Evolutionary conservation across 2,888 invertebrate species (phyloP), one percentile per base, ranked within the genome.

Genomic region (Morpho helenor): DNA sequence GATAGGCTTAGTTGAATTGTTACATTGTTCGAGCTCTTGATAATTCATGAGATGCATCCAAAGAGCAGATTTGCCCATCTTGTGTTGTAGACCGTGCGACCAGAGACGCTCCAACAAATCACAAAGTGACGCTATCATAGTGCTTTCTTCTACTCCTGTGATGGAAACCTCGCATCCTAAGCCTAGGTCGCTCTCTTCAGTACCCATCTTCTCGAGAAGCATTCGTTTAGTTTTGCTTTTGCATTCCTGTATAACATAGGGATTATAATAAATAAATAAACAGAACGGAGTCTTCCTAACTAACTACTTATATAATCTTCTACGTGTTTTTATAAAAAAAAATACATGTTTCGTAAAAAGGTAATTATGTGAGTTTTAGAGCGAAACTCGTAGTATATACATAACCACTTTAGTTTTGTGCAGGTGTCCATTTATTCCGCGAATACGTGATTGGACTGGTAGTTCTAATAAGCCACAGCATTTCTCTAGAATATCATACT

Each of bases 191-290:
- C 97, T 96, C 8, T 99, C 99, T 91, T 99, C 99, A 5, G 95
- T 96, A 1, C 99, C 99, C 96, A 99, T 96, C 91, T 99, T 99
- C 76, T 99, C 98, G n/a, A 99, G 94, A 43, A 99, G 91, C 98
- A 99, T 99, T 67, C 99, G 92, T 88, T 99, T 99, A 1, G 99
- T 99, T 93, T 98, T 96, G 54, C 95, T 94, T 89, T 97, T 97
- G 71, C 96, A 96, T 82, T 97, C 97, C 96, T 97, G 69, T 40
- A 60, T 9, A 7, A 44, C 5, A 43, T 22, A 44, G 39, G 10
- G 3, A 3, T 31, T 31, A 2, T 31, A 31, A 31, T 31, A 3
- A 31, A 31, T 31, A 31, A 31, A 31, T 31, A 31, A 31, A 31
- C 31, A 31, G 31, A 31, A 2, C 31, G 2, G 31, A 31, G 31